Conservation (phyloP, 2,797 vertebrate genomes). For the Myripristis jacobus region DNA sequence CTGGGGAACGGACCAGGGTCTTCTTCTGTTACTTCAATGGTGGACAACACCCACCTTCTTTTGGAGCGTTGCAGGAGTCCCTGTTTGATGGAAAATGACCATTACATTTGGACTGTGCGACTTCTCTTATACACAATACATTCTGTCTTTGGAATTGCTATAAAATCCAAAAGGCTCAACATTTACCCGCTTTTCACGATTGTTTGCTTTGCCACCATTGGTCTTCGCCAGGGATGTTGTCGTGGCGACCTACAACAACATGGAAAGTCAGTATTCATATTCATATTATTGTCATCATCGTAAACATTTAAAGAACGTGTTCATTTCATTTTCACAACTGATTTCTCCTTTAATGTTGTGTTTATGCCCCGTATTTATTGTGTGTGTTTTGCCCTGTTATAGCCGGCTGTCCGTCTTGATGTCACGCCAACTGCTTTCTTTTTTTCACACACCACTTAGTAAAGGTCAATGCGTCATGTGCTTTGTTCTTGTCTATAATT, state of each 20-base stretch:
- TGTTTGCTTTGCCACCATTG: neutral
- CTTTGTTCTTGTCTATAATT: too few species aligned
- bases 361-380: too few species aligned
- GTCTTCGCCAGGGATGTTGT: slow-evolving; percentile 24
- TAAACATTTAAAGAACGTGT: too few species aligned
- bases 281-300: neutral
- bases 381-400: too few species aligned
- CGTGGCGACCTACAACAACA: slow-evolving; percentile 50
- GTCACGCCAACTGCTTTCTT: too few species aligned
- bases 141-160: neutral
- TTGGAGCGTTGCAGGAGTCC: slow-evolving; percentile 80
- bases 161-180: neutral
- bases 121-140: neutral
- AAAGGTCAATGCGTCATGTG: too few species aligned
- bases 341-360: too few species aligned
- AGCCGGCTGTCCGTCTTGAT: too few species aligned
- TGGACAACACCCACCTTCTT: slow-evolving; percentile 89
- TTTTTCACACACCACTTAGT: too few species aligned
- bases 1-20: slow-evolving; percentile 80
- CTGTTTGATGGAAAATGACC: slow-evolving; percentile 53
- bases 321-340: too few species aligned
- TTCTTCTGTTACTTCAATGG: slow-evolving; percentile 85
- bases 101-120: neutral
- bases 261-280: neutral
- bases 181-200: slow-evolving; percentile 64